Conservation (phyloP, 1,140 invertebrate genomes). For the Eupeodes corollae region DNA sequence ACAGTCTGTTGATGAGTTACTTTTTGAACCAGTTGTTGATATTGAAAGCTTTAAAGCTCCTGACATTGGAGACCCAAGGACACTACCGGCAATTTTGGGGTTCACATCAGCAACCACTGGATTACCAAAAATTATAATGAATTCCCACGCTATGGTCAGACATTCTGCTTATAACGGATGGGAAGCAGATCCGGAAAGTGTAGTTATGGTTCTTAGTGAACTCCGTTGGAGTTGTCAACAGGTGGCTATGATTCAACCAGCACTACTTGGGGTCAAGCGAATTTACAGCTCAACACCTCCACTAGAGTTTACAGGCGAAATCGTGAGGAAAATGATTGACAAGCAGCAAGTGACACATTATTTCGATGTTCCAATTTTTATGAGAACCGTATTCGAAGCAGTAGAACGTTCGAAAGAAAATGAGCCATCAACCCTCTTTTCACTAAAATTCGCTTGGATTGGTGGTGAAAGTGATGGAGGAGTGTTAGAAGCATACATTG, state of each 20-base stretch:
- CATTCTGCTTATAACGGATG: background rate
- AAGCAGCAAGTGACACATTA: background rate
- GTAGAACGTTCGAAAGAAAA: background rate
- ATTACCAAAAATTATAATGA: slow-evolving; percentile 1
- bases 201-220: background rate
- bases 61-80: background rate
- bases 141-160: background rate
- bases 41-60: background rate
- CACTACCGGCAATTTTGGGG: background rate
- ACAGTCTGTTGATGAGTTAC: background rate
- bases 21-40: background rate
- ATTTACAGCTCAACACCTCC: background rate
- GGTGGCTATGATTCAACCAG: background rate
- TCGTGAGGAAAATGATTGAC: background rate
- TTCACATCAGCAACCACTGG: slow-evolving; percentile 4
- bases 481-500: background rate
- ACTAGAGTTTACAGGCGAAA: background rate
- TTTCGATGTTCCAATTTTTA: background rate
- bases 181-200: background rate
- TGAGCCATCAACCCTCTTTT: background rate
- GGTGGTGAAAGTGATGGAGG: slow-evolving; percentile 1
- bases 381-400: background rate
- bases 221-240: slow-evolving; percentile 2
- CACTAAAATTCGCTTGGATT: background rate
- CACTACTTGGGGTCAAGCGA: background rate